These are phyloP conservation scores for Pentamera pediparva DNA, from an alignment of 53 echinoderm and acorn worm genomes.

Conservation along the genomic window DNA sequence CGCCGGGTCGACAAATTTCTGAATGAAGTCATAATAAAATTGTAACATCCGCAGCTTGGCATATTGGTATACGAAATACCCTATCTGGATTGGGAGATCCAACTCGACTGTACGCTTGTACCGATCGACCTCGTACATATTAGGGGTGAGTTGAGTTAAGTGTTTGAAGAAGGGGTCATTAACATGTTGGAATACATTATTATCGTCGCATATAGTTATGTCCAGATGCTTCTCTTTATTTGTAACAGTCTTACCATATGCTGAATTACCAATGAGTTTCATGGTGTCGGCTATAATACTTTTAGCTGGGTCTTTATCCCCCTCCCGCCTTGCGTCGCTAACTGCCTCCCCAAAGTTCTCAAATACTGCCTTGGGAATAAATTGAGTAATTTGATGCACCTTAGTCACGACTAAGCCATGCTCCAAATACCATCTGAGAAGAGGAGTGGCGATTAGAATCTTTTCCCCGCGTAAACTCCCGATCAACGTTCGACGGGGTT, in stretches of 20 bases:
- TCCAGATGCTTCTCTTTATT: conserved; percentile 24
- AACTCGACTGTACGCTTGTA: background rate
- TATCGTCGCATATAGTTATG: conserved; percentile 1
- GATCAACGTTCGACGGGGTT: conserved; percentile 42
- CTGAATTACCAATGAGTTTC: conserved; percentile 50
- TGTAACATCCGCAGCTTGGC: conserved; percentile 54
- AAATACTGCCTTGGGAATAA: conserved; percentile 27
- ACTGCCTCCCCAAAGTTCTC: conserved; percentile 37
- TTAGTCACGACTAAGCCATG: conserved; percentile 36
- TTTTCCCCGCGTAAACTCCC: conserved; percentile 40
- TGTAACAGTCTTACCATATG: conserved; percentile 38
- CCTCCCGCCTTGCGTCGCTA: conserved; percentile 38
- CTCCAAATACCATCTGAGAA: conserved; percentile 38
- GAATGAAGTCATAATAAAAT: conserved; percentile 57
- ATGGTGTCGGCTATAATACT: conserved; percentile 48
- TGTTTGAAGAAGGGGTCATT: background rate
- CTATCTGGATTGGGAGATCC: conserved; percentile 46
- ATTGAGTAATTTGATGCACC: conserved; percentile 43
- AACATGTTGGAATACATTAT: background rate
- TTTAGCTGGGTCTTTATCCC: conserved; percentile 22
- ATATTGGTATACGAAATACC: conserved; percentile 55
- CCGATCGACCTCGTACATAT: conserved; percentile 28
- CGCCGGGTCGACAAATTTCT: conserved; percentile 25
- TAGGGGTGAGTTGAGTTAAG: background rate
- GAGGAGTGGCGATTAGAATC: conserved; percentile 36